These are phyloP conservation scores for Batillaria attramentaria DNA, from an alignment of 1,140 invertebrate genomes.

Conservation along the genomic window DNA sequence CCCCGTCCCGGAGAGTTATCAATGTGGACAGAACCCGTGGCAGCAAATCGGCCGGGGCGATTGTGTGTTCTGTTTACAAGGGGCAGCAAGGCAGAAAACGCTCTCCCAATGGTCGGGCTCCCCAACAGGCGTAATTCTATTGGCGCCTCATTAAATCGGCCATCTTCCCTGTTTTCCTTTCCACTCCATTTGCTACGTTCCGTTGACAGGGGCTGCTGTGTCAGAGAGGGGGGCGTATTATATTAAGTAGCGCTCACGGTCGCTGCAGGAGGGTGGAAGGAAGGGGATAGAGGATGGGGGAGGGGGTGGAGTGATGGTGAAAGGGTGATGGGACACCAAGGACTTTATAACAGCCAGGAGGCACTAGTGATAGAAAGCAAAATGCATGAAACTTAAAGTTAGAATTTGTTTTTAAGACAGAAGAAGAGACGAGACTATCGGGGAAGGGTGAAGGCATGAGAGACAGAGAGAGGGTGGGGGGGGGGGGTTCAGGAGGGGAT, in stretches of 20 bases:
- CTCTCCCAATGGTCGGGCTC: background rate
- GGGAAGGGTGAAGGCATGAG: no score
- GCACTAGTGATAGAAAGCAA: no score
- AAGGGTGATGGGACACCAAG: no score
- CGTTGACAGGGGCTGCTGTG: background rate
- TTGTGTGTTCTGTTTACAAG: background rate
- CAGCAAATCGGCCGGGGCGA: background rate
- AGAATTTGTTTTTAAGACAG: no score
- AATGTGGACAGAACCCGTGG: background rate
- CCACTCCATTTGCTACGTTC: background rate
- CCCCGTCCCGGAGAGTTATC: no score
- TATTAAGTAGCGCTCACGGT: background rate
- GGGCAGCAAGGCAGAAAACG: background rate
- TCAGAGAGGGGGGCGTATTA: background rate
- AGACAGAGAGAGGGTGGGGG: background rate
- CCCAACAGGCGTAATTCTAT: background rate
- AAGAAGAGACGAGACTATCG: no score
- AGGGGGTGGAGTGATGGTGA: background rate
- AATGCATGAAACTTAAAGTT: no score
- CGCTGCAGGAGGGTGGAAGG: background rate
- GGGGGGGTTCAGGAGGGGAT: background rate
- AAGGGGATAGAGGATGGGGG: background rate
- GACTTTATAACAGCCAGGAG: no score
- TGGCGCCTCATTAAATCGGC: constrained; percentile 1
- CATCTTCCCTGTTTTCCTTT: constrained; percentile 1